Evolutionary conservation across 2,797 vertebrate genomes (phyloP).

Genomic region (Amblyraja radiata): DNA sequence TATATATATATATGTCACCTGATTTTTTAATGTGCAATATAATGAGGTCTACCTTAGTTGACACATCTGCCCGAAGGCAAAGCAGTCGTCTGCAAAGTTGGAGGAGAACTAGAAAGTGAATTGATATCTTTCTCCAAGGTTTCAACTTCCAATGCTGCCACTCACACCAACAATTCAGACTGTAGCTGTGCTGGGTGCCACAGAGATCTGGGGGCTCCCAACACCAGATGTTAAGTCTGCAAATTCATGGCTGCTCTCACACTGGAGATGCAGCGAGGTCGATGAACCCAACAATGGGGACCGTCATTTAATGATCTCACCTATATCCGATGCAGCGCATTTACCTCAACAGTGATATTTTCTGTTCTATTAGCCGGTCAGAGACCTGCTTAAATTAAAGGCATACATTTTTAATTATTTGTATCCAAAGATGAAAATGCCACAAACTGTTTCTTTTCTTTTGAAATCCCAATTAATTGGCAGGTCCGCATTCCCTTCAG

Average conservation of each 20-base stretch:
- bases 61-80: too few species aligned
- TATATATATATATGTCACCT: too few species aligned
- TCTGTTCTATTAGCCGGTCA: not conserved
- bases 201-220: not conserved
- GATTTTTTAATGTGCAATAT: not conserved
- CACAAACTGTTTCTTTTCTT: not conserved
- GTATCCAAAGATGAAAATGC: conserved; percentile 3
- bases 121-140: not conserved
- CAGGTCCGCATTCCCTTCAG: not conserved
- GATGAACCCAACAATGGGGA: too few species aligned
- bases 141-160: not conserved
- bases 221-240: not conserved
- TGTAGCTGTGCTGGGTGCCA: too few species aligned
- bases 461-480: conserved; percentile 14
- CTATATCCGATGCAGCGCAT: not conserved
- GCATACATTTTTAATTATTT: not conserved
- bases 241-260: not conserved
- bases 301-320: not conserved
- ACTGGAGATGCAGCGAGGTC: not conserved
- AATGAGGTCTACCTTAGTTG: not conserved
- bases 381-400: not conserved
- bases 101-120: not conserved
- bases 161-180: not conserved
- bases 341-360: not conserved
- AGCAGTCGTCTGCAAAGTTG: not conserved